Evolutionary conservation across 1,140 invertebrate genomes (phyloP).

Genomic region (Harpegnathos saltator): DNA sequence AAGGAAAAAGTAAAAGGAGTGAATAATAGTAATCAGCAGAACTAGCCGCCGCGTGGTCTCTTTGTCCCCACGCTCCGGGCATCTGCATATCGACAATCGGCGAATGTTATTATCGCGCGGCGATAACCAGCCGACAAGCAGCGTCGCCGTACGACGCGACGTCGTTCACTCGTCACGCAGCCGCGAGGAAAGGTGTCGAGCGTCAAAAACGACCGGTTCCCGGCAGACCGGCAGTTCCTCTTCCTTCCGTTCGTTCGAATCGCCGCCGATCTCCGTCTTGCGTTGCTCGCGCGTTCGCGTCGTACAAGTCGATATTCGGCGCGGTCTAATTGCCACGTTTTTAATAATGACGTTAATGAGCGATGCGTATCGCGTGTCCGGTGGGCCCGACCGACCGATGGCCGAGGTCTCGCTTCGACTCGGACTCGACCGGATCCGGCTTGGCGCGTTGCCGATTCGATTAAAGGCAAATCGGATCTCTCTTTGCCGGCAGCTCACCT

Average conservation of each 20-base stretch:
- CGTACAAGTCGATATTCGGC: constrained; percentile 71
- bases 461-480: constrained; percentile 75
- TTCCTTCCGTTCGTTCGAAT: too few relatives aligned
- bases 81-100: constrained; percentile 57
- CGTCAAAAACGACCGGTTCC: constrained; percentile 47
- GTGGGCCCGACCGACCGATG: constrained; percentile 40
- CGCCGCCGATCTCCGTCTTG: constrained; percentile 19
- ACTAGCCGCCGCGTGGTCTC: not conserved
- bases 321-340: constrained; percentile 74
- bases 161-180: constrained; percentile 39
- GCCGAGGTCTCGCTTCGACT: too few relatives aligned
- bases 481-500: constrained; percentile 10
- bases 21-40: constrained; percentile 58
- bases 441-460: constrained; percentile 66
- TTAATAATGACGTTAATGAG: constrained; percentile 79
- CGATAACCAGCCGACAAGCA: constrained; percentile 50
- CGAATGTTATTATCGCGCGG: constrained; percentile 44
- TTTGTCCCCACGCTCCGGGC: not conserved
- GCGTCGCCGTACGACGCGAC: not conserved
- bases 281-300: constrained; percentile 3
- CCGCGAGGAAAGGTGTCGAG: constrained; percentile 54
- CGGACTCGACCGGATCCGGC: constrained; percentile 13
- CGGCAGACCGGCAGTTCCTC: not conserved
- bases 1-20: too few relatives aligned
- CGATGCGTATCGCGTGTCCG: constrained; percentile 75